Conservation (phyloP, 2,888 invertebrate species). For the Cosmia trapezina region DNA sequence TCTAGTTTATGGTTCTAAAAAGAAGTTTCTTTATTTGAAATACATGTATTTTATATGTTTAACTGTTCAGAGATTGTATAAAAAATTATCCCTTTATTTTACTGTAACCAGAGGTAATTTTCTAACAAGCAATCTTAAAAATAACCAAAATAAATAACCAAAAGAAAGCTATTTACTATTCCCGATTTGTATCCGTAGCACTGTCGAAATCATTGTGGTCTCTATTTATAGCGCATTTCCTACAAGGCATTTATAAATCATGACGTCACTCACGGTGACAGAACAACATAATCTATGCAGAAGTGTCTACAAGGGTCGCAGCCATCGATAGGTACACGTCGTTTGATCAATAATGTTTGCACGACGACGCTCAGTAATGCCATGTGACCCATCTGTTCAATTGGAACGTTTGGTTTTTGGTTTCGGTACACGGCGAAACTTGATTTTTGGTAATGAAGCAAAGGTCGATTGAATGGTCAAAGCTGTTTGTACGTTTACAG, state of each 20-base stretch:
- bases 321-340: conserved; percentile 50
- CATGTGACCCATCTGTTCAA: conserved; percentile 28
- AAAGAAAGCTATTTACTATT: neutral
- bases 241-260: conserved; percentile 17
- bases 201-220: neutral
- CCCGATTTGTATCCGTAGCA: neutral
- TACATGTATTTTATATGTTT: conserved; percentile 1
- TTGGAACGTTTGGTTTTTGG: conserved; percentile 31
- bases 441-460: conserved; percentile 19
- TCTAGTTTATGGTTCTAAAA: conserved; percentile 8
- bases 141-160: neutral
- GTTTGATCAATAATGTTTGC: conserved; percentile 66
- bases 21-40: conserved; percentile 3
- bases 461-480: conserved; percentile 12
- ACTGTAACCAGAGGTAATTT: neutral
- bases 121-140: neutral
- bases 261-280: conserved; percentile 4
- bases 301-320: conserved; percentile 37
- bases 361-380: conserved; percentile 43
- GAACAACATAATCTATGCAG: conserved; percentile 40
- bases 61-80: neutral
- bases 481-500: neutral
- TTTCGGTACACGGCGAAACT: neutral
- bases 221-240: conserved; percentile 1
- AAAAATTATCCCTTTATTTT: neutral